Base-by-base conservation (phyloP, 1,140 invertebrate species). In the Augochlora pura region DNA sequence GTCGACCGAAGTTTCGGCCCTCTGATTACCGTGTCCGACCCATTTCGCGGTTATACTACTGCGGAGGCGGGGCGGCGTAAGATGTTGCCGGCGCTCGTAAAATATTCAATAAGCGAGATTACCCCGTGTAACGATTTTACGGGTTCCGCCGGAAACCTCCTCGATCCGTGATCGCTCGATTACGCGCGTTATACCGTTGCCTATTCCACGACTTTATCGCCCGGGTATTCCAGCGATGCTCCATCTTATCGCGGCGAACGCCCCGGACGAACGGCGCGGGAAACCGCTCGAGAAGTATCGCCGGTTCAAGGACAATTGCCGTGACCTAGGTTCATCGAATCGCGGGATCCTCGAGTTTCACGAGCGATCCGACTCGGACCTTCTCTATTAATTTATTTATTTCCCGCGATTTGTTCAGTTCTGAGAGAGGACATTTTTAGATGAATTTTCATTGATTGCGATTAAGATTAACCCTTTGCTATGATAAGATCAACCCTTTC, bases 21-120 rank as follows among this genome's bases (percentile, higher is more conserved):
- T 39, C 25, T 64, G 76, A 77, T 77, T 54, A 71, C 67, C 76
- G 59, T 27, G 59, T 64, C 76, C 54, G 67, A 71, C 59, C 76
- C 68, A 64, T 71, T 71, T 71, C 68, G 68, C 23, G 67, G 67
- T 77, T 77, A 64, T 64, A 71, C 75, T n/a, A 71, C 46, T 64
- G 42, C 66, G n/a, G 1, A 16, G 8, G 32, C 21, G 38, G 39
- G 39, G n/a, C n/a, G 39, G 57, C 18, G 39, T 77, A 71, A 77
- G 76, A 77, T 42, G 59, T 54, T 71, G 42, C 75, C 46, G n/a
- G 67, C 6, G 68, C 67, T 77, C 59, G 67, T 77, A 71, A 77
- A 77, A 77, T 71, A 77, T 77, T 77, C 76, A 77, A 77, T 77
- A 77, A 77, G 59, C 76, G 59, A 71, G 59, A 77, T 71, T 77